Percentiles rank a stretch among this genome's conserved stretches.
Conservation (phyloP, 2,888 invertebrate genomes). For the Plebejus melissa region DNA sequence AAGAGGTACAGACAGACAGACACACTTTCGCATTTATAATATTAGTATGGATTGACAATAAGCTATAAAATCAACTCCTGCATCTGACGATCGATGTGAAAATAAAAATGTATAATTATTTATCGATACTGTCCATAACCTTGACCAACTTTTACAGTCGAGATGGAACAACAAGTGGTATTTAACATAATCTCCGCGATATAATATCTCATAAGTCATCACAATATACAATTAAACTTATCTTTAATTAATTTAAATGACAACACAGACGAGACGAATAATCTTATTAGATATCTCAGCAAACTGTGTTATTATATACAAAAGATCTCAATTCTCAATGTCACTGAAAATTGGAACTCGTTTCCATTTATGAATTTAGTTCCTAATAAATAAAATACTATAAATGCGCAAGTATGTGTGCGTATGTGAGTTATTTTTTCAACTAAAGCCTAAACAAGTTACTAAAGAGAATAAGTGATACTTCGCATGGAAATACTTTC, state of each 20-base stretch:
- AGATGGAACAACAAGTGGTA: background rate
- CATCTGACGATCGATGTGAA: background rate
- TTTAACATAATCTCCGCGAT: background rate
- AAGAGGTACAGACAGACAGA: too few species aligned
- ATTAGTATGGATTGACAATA: too few species aligned
- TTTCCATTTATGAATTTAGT: background rate
- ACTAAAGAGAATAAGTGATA: too few species aligned
- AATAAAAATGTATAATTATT: background rate
- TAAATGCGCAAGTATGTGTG: too few species aligned
- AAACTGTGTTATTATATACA: background rate
- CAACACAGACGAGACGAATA: constrained; percentile 1
- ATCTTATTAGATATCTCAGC: background rate
- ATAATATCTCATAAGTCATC: background rate
- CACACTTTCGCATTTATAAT: too few species aligned
- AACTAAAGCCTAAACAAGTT: too few species aligned
- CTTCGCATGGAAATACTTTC: too few species aligned
- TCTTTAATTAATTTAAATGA: background rate
- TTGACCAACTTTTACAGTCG: background rate
- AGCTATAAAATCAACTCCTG: too few species aligned
- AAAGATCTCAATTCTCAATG: background rate
- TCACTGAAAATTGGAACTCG: background rate
- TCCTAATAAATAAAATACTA: too few species aligned
- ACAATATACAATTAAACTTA: background rate
- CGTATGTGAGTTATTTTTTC: too few species aligned
- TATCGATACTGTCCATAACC: background rate